These are phyloP conservation scores for Trichoplusia ni DNA, from an alignment of 1,140 invertebrate genomes.

Conservation along the genomic window DNA sequence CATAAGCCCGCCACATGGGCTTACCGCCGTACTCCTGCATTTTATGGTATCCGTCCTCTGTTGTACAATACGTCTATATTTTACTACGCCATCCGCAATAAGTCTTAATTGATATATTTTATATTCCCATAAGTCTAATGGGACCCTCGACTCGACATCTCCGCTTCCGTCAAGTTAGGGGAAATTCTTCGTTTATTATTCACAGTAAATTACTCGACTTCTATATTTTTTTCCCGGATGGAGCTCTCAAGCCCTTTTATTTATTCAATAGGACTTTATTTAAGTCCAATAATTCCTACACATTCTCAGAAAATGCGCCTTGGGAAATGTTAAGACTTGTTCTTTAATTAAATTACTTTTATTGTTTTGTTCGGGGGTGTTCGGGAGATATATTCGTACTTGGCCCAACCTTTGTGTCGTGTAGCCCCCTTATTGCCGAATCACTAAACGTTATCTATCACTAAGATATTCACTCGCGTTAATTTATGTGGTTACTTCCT, in stretches of 20 bases:
- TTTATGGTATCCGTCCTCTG: slow-evolving; percentile 6
- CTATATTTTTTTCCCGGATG: slow-evolving; percentile 60
- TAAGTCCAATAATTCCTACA: slow-evolving; percentile 48
- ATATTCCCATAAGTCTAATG: slow-evolving; percentile 45
- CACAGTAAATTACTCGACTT: slow-evolving; percentile 67
- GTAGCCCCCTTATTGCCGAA: slow-evolving; percentile 3
- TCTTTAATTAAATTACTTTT: slow-evolving; percentile 31
- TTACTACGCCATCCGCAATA: slow-evolving; percentile 10
- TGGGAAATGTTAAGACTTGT: slow-evolving; percentile 32
- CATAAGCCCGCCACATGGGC: slow-evolving; percentile 4
- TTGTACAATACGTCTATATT: slow-evolving; percentile 13
- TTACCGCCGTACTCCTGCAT: neutral
- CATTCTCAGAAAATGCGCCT: slow-evolving; percentile 33
- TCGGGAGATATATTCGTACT: slow-evolving; percentile 10
- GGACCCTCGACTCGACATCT: slow-evolving; percentile 35
- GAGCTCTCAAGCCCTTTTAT: slow-evolving; percentile 60
- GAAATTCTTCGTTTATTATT: slow-evolving; percentile 74
- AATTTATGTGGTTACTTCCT: slow-evolving; percentile 58
- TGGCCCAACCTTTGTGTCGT: neutral
- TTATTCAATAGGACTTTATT: slow-evolving; percentile 63
- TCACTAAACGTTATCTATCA: slow-evolving; percentile 49
- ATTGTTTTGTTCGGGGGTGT: slow-evolving; percentile 10
- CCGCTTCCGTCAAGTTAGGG: slow-evolving; percentile 43
- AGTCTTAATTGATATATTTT: slow-evolving; percentile 50
- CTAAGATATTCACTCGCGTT: slow-evolving; percentile 39